Evolutionary conservation across 2,113 vertebrate genomes (phyloP).

Genomic region (Phrynosoma platyrhinos): DNA sequence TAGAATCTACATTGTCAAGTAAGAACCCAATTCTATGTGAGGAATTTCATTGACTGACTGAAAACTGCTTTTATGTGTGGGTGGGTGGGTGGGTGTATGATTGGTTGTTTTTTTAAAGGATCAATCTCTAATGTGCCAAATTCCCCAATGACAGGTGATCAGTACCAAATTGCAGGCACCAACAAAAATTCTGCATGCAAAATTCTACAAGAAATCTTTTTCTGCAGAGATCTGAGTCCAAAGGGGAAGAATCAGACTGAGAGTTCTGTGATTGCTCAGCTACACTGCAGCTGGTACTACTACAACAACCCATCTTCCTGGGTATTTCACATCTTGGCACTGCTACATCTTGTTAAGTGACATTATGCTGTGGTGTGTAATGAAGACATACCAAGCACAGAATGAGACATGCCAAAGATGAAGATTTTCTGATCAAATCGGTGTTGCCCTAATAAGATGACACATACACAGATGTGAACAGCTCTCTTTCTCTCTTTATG

Average conservation of each 20-base stretch:
- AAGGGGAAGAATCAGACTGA: slow-evolving; percentile 35
- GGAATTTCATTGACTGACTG: slow-evolving; percentile 52
- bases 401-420: slow-evolving; percentile 59
- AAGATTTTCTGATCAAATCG: slow-evolving; percentile 63
- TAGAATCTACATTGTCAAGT: slow-evolving; percentile 56
- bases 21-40: slow-evolving; percentile 44
- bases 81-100: slow-evolving; percentile 46
- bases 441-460: slow-evolving; percentile 55
- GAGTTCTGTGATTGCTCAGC: slow-evolving; percentile 45
- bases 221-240: slow-evolving; percentile 53
- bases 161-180: not conserved
- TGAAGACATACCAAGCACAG: slow-evolving; percentile 50
- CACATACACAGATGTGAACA: slow-evolving; percentile 55
- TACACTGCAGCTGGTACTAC: slow-evolving; percentile 30
- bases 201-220: slow-evolving; percentile 40
- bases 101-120: slow-evolving; percentile 8
- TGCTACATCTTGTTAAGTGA: slow-evolving; percentile 56
- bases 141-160: slow-evolving; percentile 21
- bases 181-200: slow-evolving; percentile 23
- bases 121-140: not conserved
- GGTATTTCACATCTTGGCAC: slow-evolving; percentile 53
- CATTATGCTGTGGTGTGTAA: slow-evolving; percentile 27
- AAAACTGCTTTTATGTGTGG: slow-evolving; percentile 12
- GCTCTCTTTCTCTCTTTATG: not conserved
- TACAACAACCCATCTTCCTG: not conserved